Evolutionary conservation across 2,797 vertebrate species (phyloP), one percentile per base, ranked within the genome.

Genomic region (Lagorchestes hirsutus): DNA sequence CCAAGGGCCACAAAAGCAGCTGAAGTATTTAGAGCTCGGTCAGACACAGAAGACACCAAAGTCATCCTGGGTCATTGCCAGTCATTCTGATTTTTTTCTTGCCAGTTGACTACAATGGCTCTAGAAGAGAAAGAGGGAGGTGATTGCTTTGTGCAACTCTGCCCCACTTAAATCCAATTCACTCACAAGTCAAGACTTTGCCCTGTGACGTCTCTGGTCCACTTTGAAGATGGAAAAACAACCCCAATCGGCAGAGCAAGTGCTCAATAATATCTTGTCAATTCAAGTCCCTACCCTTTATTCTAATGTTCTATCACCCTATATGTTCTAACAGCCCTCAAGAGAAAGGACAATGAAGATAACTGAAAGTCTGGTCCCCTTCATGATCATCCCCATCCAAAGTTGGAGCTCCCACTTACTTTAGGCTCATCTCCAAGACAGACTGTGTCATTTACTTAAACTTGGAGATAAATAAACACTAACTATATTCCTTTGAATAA

Each of bases 391-490:
- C 8, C 4, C 95, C 50, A 92, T 90, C 92, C 93, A 40, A 34
- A 93, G 22, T 31, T 54, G 22, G 31, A 94, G n/a, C 10, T 95
- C 40, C 90, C 82, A 91, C 40, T 82, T 46, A 40, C 18, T 91
- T 95, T 50, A 59, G 50, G 11, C 52, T 95, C 59, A 93, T 5
- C 54, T 95, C 74, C 16, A 50, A 94, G 27, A 46, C 59, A 92
- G 11, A 91, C 55, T 91, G 14, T 50, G 74, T 56, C 90, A 29
- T 90, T 90, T 55, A 58, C 28, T 92, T 52, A 92, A 27, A 59
- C 18, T 82, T 24, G 95, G 34, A 95, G 54, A 93, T 22, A 16
- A 92, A 95, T 14, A 92, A 90, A 94, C 55, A 8, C 74, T 90
- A 46, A 50, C 87, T 92, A 50, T 55, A 82, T 93, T 34, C 40